phyloP scores from a whole-genome alignment of 2,113 vertebrate genomes.

The Vulpes vulpes region DNA sequence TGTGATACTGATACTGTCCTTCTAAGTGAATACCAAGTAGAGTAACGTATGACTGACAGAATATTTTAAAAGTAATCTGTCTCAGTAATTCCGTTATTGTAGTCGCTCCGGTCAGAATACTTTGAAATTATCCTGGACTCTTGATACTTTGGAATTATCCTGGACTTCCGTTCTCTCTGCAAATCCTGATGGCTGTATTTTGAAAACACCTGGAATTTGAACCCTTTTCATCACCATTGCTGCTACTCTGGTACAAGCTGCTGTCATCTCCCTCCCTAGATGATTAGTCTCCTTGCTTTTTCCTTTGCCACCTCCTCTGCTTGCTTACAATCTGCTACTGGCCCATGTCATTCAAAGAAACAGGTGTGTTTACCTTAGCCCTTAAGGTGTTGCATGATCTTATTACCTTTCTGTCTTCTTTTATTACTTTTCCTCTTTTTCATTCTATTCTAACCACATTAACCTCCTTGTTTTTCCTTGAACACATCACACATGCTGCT shows the following conservation, averaged over 20 bases:
- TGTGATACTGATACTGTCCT: not conserved
- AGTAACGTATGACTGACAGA: not conserved
- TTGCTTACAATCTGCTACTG: not conserved
- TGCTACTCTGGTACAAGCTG: not conserved
- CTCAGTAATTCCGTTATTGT: not conserved
- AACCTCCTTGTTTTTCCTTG: not conserved
- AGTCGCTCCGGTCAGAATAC: constrained; percentile 9
- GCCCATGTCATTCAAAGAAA: not conserved
- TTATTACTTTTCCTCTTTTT: not conserved
- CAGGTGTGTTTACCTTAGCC: not conserved
- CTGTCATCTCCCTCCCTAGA: not conserved
- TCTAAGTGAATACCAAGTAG: not conserved
- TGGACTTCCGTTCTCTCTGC: not conserved
- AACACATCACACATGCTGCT: not conserved
- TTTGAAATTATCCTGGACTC: not conserved
- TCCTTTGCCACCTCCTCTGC: not conserved
- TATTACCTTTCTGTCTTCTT: not conserved
- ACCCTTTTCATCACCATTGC: not conserved
- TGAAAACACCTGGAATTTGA: constrained; percentile 16
- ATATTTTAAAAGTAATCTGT: constrained; percentile 13
- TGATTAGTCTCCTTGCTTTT: not conserved
- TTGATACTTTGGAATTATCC: not conserved
- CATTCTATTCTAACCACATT: not conserved
- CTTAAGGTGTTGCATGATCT: not conserved
- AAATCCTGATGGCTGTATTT: not conserved